Conservation (phyloP, 1,140 invertebrate genomes). For the Aphelenchoides besseyi region DNA sequence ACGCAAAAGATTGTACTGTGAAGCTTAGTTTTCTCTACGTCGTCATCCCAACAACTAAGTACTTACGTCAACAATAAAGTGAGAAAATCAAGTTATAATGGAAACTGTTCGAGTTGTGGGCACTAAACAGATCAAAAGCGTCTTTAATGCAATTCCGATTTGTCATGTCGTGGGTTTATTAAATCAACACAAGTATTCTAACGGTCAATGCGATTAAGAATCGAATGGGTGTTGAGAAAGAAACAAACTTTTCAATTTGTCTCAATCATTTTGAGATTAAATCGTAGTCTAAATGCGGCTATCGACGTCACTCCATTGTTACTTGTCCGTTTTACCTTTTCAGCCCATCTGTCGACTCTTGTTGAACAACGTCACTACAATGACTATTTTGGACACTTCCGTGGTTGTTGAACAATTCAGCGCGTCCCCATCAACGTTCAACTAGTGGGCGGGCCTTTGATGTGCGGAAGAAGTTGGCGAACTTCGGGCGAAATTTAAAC, state of each 20-base stretch:
- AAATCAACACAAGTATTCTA: neutral
- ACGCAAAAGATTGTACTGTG: too few relatives aligned
- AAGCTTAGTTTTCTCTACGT: too few relatives aligned
- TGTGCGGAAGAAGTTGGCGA: neutral
- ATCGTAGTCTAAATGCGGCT: too few relatives aligned
- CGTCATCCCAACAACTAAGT: too few relatives aligned
- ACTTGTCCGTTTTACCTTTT: neutral
- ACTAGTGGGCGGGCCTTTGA: neutral
- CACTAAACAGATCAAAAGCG: neutral
- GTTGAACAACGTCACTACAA: neutral
- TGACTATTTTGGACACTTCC: neutral
- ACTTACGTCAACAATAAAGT: neutral
- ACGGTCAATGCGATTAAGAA: neutral
- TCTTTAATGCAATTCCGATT: neutral
- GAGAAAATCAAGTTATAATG: neutral
- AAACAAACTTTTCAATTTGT: neutral
- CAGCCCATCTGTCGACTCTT: neutral
- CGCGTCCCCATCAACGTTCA: neutral
- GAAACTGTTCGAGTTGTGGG: neutral
- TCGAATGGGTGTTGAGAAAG: neutral
- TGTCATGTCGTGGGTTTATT: neutral
- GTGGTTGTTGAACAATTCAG: neutral
- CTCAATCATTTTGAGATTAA: neutral
- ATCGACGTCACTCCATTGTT: too few relatives aligned
- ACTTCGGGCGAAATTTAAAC: slow-evolving; percentile 1